These are phyloP conservation scores for Teleogryllus oceanicus DNA, from an alignment of 2,888 invertebrate species.

Conservation along the genomic window DNA sequence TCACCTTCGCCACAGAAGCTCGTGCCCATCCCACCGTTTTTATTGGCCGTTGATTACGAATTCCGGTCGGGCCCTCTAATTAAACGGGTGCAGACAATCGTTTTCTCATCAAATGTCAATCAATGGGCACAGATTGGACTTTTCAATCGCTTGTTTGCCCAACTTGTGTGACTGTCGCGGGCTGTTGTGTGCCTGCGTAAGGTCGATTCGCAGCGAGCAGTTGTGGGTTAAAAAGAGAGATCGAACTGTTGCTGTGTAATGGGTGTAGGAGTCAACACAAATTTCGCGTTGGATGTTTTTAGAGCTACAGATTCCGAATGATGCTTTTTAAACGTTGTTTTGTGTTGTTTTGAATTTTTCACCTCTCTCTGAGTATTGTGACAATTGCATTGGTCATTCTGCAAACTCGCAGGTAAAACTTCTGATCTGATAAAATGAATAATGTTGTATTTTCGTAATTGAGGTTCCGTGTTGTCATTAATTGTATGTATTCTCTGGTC, in stretches of 20 bases:
- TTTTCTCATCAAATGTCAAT: conserved; percentile 1
- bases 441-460: no score
- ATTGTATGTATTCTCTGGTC: no score
- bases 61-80: not conserved
- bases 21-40: not conserved
- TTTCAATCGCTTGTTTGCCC: not conserved
- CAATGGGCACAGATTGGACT: not conserved
- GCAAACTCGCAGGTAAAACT: no score
- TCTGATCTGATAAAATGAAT: no score
- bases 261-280: no score
- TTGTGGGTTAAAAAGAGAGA: not conserved
- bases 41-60: not conserved
- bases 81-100: conserved; percentile 1
- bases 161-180: not conserved
- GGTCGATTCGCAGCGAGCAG: not conserved
- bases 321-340: no score
- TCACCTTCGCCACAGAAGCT: not conserved
- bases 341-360: no score
- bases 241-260: not conserved
- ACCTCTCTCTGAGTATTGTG: no score
- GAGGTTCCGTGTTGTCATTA: no score
- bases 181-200: not conserved
- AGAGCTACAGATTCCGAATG: no score
- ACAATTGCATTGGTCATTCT: no score
- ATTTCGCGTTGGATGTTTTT: no score